These are phyloP conservation scores for Dasypolia templi DNA, from an alignment of 2,888 invertebrate species.

Conservation along the genomic window DNA sequence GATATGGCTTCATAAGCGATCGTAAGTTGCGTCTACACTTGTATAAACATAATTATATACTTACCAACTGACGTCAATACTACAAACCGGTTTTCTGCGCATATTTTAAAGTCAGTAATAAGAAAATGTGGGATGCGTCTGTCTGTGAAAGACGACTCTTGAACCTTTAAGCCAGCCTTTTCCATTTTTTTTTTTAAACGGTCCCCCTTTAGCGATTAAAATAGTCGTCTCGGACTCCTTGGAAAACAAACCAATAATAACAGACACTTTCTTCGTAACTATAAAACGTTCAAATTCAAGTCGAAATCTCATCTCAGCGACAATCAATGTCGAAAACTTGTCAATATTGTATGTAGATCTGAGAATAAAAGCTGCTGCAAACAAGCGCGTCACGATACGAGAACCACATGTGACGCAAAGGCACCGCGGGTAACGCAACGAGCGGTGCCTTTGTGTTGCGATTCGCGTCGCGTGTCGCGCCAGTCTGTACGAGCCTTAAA, in stretches of 20 bases:
- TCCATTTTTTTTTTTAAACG: not conserved
- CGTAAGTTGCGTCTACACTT: conserved; percentile 7
- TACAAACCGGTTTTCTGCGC: conserved; percentile 24
- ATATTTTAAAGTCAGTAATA: not conserved
- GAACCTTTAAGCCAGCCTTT: not conserved
- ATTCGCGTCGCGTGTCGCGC: too few species aligned
- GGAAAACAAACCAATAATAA: not conserved
- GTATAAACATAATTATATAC: not conserved
- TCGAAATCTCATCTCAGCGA: too few species aligned
- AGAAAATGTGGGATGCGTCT: not conserved
- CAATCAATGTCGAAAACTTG: too few species aligned
- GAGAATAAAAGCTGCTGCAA: too few species aligned
- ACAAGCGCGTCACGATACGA: too few species aligned
- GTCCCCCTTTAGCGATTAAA: not conserved
- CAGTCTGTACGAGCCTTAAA: too few species aligned
- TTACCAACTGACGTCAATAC: conserved; percentile 30
- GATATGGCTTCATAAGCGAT: conserved; percentile 8
- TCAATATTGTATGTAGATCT: too few species aligned
- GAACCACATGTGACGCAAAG: too few species aligned
- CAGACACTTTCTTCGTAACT: not conserved
- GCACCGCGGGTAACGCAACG: too few species aligned
- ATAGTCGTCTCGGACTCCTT: not conserved
- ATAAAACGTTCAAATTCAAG: too few species aligned
- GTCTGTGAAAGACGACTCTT: not conserved
- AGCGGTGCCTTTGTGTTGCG: too few species aligned